Evolutionary conservation across 2,113 vertebrate species (phyloP), one percentile per base, ranked within the genome.

Genomic region (Pseudorasbora parva): DNA sequence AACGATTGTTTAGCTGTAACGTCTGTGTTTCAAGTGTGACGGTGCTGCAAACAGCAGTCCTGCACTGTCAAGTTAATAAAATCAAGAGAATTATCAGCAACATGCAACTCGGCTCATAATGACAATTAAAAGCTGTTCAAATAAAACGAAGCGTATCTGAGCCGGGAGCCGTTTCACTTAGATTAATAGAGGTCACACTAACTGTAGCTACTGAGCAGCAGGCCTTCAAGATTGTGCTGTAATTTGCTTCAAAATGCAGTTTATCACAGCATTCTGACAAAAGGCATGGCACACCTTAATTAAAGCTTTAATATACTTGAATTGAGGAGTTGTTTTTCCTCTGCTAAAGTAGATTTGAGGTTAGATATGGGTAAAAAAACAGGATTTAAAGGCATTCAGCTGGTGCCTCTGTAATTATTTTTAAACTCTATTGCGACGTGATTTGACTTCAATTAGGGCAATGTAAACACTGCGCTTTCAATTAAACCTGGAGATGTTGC

Each of bases 391-490:
- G 75, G 41, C 77, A 41, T 78, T 45, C 15, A 2, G 59, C 17
- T 74, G 66, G 45, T 80, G 2, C 51, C 8, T 25, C 49, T 9
- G n/a, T 88, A 77, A 84, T 82, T 59, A 82, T 86, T 85, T 82
- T 86, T 73, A 84, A 84, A 64, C 54, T 71, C 60, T 57, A 9
- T 45, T 25, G 78, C 79, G 21, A 57, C 79, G 64, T 77, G 72
- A 68, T 81, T 66, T 33, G 79, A 76, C 72, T 85, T 11, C n/a
- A 59, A 79, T 80, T 72, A 59, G 27, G 19, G 47, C 23, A 27
- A 66, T 83, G 57, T 84, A 86, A 86, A 78, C 71, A 85, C 72
- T 21, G 19, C 9, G 43, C 41, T 83, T 77, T 73, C 78, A 85
- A 87, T 82, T 84, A 84, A 79, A 72, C 76, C 76, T 41, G 76